Evolutionary conservation across 2,113 vertebrate genomes (phyloP), one percentile per base, ranked within the genome.

Genomic region (Myotis brandtii): DNA sequence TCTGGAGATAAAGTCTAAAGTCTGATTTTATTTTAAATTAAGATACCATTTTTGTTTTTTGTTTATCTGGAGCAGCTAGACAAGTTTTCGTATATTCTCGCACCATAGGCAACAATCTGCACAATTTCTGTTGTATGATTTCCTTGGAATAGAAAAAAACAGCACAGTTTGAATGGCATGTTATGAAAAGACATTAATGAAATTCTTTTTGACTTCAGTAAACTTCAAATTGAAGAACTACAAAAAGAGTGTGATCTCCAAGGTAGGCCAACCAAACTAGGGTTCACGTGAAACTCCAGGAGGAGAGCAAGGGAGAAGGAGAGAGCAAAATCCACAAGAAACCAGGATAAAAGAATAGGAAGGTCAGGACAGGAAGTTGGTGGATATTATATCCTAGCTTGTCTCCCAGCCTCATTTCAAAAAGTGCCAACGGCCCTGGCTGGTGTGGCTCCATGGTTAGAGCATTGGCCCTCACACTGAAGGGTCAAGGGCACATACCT

Each of bases 171-270:
- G 96, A 97, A 91, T 96, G 93, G 67, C 97, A 97, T 93, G 95
- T 94, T 96, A 86, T 93, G 81, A 94, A 93, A 90, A 97, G 93
- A 73, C 86, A 93, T 96, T 97, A 96, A 96, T 96, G 82, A 94
- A 93, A 97, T 97, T 96, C 94, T 59, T 91, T 97, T 96, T 96
- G 92, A 97, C 94, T 76, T 91, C 59, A 64, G 2, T 95, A 96
- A 85, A 96, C 77, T 95, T 94, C 40, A 91, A 54, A 73, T 32
- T 72, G 84, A 91, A 89, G 95, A 84, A 93, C 54, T 93, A 70
- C 77, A 88, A 95, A 96, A 72, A 64, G 37, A 76, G 4, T 52
- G 5, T 80, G 40, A 52, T 89, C 72, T 93, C 66, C 30, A 84
- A 84, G 86, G 62, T 46, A 83, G 89, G 80, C n/a, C 89, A 94